Evolutionary conservation across 2,113 vertebrate species (phyloP).

Genomic region (Brevimyrus niger): DNA sequence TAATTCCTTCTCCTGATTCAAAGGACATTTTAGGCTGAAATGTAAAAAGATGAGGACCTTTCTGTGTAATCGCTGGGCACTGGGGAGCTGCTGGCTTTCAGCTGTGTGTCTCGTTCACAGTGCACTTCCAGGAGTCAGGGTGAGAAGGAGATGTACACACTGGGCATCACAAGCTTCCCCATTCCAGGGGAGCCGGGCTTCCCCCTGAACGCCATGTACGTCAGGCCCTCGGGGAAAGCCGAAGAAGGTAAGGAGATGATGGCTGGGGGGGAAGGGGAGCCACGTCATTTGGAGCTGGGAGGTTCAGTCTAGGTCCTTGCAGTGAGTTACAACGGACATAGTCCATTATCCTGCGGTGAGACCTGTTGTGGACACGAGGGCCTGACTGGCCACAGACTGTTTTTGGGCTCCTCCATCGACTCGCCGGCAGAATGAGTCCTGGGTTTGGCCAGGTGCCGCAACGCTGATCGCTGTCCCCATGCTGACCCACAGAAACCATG

Average conservation of each 20-base stretch:
- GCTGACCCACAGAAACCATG: conserved; percentile 77
- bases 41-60: neutral
- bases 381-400: too few species aligned
- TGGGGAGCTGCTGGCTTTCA: neutral
- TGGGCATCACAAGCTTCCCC: conserved; percentile 96
- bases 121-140: conserved; percentile 92
- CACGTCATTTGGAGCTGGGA: neutral
- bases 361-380: too few species aligned
- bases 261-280: neutral
- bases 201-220: conserved; percentile 90
- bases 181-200: conserved; percentile 96
- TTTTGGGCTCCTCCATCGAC: neutral
- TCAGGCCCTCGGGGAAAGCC: conserved; percentile 59
- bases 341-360: neutral
- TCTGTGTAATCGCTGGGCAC: neutral
- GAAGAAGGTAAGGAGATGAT: conserved; percentile 58
- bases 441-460: neutral
- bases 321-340: neutral
- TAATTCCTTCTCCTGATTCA: neutral
- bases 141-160: conserved; percentile 96
- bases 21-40: neutral
- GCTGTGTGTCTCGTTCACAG: conserved; percentile 52
- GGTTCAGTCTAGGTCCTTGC: neutral
- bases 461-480: neutral
- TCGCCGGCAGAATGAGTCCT: neutral